phyloP scores from a whole-genome alignment of 2,113 vertebrate genomes.

The Isichthys henryi region DNA sequence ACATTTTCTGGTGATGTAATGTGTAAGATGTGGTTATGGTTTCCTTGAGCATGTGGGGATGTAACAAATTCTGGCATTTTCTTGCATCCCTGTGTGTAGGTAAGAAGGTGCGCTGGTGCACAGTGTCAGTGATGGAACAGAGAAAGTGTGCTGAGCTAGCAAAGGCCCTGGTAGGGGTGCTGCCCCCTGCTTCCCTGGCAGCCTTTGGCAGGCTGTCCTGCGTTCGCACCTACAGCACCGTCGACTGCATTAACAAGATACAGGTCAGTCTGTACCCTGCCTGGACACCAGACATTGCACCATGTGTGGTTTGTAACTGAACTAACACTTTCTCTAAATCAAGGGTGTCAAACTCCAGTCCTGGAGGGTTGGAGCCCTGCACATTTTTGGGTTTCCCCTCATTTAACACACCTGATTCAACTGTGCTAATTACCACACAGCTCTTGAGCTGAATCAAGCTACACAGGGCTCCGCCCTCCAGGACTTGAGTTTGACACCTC shows the following conservation, averaged over 20 bases:
- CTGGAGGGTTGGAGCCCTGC: too few relatives aligned
- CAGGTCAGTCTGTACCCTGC: constrained; percentile 57
- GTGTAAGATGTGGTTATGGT: not conserved
- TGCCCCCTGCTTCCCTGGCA: constrained; percentile 47
- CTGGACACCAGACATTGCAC: not conserved
- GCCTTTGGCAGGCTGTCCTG: constrained; percentile 71
- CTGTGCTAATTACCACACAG: too few relatives aligned
- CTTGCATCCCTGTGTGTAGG: constrained; percentile 44
- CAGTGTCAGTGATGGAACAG: constrained; percentile 75
- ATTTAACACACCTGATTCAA: too few relatives aligned
- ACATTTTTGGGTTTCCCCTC: too few relatives aligned
- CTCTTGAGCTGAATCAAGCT: too few relatives aligned
- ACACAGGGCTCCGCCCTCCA: too few relatives aligned
- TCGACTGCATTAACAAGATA: constrained; percentile 77
- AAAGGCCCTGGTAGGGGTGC: constrained; percentile 58
- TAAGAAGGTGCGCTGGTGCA: constrained; percentile 85
- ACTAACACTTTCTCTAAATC: not conserved
- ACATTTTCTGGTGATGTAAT: not conserved
- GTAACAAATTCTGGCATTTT: not conserved
- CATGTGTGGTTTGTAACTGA: not conserved
- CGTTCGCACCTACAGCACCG: constrained; percentile 64
- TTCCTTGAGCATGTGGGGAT: not conserved
- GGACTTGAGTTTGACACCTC: too few relatives aligned
- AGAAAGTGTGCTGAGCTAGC: constrained; percentile 80
- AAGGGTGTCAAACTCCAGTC: too few relatives aligned